A percentile compares a stretch with the other conserved stretches of the same genome.
phyloP scores from a whole-genome alignment of 2,113 vertebrate species.

The Laticauda laticaudata region DNA sequence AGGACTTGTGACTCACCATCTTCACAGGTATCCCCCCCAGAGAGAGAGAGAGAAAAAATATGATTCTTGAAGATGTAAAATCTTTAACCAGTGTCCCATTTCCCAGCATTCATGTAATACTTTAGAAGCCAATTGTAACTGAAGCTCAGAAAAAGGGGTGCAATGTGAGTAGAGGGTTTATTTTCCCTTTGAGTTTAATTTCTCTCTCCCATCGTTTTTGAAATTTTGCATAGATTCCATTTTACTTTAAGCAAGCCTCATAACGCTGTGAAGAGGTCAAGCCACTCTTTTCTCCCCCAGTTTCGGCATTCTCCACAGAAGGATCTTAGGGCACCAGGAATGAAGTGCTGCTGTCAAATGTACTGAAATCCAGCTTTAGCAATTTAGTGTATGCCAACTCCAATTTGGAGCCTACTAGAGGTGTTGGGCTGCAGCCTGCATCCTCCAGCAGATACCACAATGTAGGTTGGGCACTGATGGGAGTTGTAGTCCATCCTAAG shows the following conservation, averaged over 20 bases:
- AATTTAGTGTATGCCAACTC: neutral
- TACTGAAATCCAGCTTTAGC: neutral
- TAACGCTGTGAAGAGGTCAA: neutral
- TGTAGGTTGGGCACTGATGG: neutral
- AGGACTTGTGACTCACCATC: neutral
- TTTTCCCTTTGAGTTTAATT: neutral
- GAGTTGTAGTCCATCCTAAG: neutral
- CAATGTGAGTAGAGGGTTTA: neutral
- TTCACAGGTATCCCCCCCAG: neutral
- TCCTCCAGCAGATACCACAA: neutral
- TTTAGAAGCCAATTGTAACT: neutral
- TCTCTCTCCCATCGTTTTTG: no score
- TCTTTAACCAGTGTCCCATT: neutral
- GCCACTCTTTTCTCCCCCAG: neutral
- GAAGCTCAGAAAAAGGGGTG: neutral
- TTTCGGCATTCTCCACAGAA: neutral
- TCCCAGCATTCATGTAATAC: neutral
- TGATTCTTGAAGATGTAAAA: neutral
- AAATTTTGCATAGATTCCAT: neutral
- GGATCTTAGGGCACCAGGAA: neutral
- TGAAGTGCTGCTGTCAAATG: neutral
- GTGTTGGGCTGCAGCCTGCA: neutral
- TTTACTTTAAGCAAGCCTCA: neutral
- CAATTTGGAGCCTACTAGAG: neutral
- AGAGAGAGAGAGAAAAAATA: neutral